phyloP scores from a whole-genome alignment of 2,888 invertebrate species.

The Dryocosmus kuriphilus region DNA sequence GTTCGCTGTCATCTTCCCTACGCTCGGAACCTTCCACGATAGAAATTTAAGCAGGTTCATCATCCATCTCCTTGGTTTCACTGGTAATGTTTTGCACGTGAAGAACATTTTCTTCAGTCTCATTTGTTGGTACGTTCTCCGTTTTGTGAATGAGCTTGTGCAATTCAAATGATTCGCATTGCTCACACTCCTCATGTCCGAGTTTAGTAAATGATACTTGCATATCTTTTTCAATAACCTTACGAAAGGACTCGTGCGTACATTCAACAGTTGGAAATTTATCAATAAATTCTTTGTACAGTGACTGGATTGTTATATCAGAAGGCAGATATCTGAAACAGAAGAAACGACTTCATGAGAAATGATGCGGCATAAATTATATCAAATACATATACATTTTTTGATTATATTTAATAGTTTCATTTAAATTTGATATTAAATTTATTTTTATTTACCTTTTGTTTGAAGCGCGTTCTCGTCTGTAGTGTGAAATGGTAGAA shows the following conservation, averaged over 20 bases:
- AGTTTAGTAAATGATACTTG: constrained; percentile 43
- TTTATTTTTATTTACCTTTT: constrained; percentile 1
- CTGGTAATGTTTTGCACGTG: not conserved
- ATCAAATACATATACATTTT: not conserved
- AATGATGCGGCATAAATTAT: not conserved
- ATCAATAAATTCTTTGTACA: constrained; percentile 30
- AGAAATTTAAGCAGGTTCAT: not conserved
- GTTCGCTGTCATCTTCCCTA: not conserved
- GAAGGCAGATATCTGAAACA: constrained; percentile 32
- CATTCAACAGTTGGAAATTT: not conserved
- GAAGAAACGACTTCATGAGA: not conserved
- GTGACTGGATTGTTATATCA: constrained; percentile 24
- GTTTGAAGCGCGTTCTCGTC: constrained; percentile 45
- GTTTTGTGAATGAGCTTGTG: constrained; percentile 40
- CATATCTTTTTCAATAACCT: constrained; percentile 36
- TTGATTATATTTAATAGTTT: not conserved
- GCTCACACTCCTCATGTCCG: constrained; percentile 43
- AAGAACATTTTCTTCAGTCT: not conserved
- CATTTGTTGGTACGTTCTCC: constrained; percentile 6
- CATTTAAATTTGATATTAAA: not conserved
- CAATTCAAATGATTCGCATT: constrained; percentile 35
- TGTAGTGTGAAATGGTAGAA: constrained; percentile 42
- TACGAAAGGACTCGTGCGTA: constrained; percentile 9
- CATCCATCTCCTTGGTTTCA: not conserved
- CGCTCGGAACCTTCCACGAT: not conserved